Evolutionary conservation across 2,888 invertebrate species (phyloP).

Genomic region (Cataglyphis cursor): DNA sequence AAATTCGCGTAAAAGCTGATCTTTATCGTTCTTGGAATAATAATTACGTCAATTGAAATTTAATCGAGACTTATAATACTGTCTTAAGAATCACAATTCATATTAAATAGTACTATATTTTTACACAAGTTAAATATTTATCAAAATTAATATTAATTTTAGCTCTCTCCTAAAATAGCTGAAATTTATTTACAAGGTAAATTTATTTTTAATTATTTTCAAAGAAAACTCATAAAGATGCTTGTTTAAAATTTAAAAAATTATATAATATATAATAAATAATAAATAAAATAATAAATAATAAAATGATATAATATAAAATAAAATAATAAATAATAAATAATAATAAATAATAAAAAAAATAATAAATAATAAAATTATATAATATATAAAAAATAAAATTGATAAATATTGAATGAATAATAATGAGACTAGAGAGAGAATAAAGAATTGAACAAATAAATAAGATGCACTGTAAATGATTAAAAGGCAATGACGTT

Average conservation of each 20-base stretch:
- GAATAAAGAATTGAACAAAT: background rate
- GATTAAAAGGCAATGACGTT: background rate
- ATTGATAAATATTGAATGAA: background rate
- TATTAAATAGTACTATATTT: background rate
- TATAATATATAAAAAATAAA: background rate
- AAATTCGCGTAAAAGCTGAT: background rate
- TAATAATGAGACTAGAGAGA: background rate
- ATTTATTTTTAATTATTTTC: background rate
- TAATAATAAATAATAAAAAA: background rate
- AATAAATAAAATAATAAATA: no score
- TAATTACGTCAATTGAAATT: background rate
- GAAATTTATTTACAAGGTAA: background rate
- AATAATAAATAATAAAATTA: background rate
- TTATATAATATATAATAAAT: background rate
- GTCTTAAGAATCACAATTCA: background rate
- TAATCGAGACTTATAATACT: background rate
- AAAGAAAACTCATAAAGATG: background rate
- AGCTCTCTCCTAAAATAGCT: no score
- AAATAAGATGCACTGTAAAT: background rate
- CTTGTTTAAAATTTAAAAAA: background rate
- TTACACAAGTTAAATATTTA: background rate
- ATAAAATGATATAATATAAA: background rate
- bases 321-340: background rate
- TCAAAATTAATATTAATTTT: conserved; percentile 9
- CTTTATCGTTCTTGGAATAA: background rate